These are phyloP conservation scores for Gastracanthus pulcherrimus DNA, from an alignment of 2,888 invertebrate species.

Conservation along the genomic window DNA sequence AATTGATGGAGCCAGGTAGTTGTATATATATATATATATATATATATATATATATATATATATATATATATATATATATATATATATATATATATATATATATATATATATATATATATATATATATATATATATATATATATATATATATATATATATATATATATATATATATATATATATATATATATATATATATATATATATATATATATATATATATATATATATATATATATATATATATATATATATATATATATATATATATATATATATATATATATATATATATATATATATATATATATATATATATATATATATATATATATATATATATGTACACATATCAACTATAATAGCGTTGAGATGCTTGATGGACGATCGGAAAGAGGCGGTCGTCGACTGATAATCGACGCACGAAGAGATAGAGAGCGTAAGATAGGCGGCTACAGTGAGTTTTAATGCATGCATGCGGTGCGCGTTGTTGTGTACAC, in stretches of 20 bases:
- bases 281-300: background rate
- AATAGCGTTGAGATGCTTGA: no score
- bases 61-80: background rate
- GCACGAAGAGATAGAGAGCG: no score
- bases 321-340: background rate
- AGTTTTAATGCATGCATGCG: background rate
- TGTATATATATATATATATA: background rate
- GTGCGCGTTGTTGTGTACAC: background rate
- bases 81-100: background rate
- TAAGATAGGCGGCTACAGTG: background rate
- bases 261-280: background rate
- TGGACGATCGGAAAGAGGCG: constrained; percentile 24
- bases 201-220: background rate
- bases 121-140: background rate
- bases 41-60: background rate
- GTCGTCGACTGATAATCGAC: background rate
- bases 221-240: background rate
- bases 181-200: background rate
- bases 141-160: background rate
- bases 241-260: background rate
- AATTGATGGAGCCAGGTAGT: constrained; percentile 7
- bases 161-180: background rate
- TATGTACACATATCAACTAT: no score
- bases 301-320: background rate
- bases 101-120: background rate